phyloP scores from a whole-genome alignment of 2,888 invertebrate species.

The Spicauda simplicius region DNA sequence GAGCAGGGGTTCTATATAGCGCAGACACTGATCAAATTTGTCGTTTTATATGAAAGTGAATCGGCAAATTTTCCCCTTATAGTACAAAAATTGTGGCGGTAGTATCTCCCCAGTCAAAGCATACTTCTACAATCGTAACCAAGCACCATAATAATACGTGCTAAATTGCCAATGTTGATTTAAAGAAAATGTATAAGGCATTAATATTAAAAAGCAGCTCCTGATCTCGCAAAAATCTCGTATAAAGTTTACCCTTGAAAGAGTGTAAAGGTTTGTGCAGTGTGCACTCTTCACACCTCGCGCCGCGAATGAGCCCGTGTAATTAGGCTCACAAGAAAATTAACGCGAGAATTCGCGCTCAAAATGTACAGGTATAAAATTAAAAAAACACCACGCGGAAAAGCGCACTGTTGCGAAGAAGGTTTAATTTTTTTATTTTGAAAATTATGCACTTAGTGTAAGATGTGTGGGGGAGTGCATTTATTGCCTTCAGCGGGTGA shows the following conservation, averaged over 20 bases:
- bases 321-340: slow-evolving; percentile 78
- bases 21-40: too few relatives aligned
- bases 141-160: not conserved
- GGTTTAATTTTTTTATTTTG: slow-evolving; percentile 31
- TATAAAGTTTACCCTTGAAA: slow-evolving; percentile 63
- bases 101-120: too few relatives aligned
- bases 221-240: slow-evolving; percentile 33
- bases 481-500: slow-evolving; percentile 32
- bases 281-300: slow-evolving; percentile 59
- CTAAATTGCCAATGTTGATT: not conserved
- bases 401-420: slow-evolving; percentile 32
- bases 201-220: slow-evolving; percentile 23
- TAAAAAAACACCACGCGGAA: slow-evolving; percentile 24
- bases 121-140: too few relatives aligned
- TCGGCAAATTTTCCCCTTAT: too few relatives aligned
- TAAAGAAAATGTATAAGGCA: slow-evolving; percentile 6
- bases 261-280: slow-evolving; percentile 57
- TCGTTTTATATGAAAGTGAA: too few relatives aligned
- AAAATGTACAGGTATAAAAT: slow-evolving; percentile 28
- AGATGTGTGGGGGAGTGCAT: slow-evolving; percentile 24
- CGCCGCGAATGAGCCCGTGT: slow-evolving; percentile 64
- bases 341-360: slow-evolving; percentile 54
- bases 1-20: too few relatives aligned
- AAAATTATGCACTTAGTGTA: slow-evolving; percentile 37
- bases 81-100: too few relatives aligned